A percentile compares a stretch with the other conserved stretches of the same genome.
phyloP scores from a whole-genome alignment of 2,113 vertebrate species.

The Chionomys nivalis region DNA sequence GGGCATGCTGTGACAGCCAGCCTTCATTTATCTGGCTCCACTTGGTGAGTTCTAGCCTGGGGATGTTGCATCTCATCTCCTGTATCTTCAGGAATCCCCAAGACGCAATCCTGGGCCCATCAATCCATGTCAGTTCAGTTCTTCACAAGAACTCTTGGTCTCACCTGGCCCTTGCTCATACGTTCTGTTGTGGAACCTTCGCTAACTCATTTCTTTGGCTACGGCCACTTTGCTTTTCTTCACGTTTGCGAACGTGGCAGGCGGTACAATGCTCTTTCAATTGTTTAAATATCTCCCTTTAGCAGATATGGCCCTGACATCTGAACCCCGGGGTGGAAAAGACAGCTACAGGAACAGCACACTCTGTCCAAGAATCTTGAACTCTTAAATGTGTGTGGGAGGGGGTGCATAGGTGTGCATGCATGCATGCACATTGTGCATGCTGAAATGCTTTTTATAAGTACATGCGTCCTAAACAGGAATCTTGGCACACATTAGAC shows the following conservation, averaged over 20 bases:
- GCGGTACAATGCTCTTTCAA: not conserved
- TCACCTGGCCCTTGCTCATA: not conserved
- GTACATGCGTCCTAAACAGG: not conserved
- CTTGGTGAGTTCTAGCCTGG: not conserved
- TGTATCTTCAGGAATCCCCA: not conserved
- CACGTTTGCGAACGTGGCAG: not conserved
- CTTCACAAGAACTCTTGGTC: not conserved
- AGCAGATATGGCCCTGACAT: not conserved
- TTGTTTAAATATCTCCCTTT: slow-evolving; percentile 18
- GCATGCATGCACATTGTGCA: not conserved
- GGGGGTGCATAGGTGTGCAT: not conserved
- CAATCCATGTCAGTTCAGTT: not conserved
- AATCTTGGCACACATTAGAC: not conserved
- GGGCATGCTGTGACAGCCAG: not conserved
- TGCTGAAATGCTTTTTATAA: not conserved
- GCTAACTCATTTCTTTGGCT: slow-evolving; percentile 4
- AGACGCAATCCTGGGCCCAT: not conserved
- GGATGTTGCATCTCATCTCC: not conserved
- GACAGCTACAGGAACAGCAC: not conserved
- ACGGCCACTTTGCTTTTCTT: not conserved
- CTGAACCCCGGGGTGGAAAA: not conserved
- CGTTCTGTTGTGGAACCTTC: not conserved
- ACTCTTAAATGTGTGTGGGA: not conserved
- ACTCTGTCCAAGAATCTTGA: not conserved
- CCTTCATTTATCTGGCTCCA: not conserved